Evolutionary conservation across 2,113 vertebrate species (phyloP).

Genomic region (Oreochromis niloticus): DNA sequence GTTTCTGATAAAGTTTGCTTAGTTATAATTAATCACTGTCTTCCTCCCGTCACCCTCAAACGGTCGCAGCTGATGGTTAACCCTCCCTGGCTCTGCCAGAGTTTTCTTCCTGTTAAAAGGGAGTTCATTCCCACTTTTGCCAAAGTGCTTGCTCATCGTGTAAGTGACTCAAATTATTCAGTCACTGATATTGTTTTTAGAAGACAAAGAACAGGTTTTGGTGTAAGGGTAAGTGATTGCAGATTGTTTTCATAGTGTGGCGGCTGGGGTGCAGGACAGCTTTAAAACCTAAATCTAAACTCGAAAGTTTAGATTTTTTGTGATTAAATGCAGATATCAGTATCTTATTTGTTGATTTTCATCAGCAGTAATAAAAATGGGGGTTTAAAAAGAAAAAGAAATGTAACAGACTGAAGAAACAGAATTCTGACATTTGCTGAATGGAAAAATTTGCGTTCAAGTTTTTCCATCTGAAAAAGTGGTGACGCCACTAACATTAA

Average conservation of each 20-base stretch:
- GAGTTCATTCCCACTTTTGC: background rate
- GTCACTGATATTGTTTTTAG: fast-evolving
- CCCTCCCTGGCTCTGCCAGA: background rate
- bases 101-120: background rate
- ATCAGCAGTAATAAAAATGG: background rate
- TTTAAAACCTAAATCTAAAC: background rate
- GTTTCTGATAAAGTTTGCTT: background rate
- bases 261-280: background rate
- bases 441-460: background rate
- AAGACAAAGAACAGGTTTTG: background rate
- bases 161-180: background rate
- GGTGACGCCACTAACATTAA: background rate
- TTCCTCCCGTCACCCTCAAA: background rate
- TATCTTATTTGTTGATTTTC: background rate
- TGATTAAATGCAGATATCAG: background rate
- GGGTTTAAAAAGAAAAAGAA: background rate
- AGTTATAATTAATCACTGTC: background rate
- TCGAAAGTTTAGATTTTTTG: background rate
- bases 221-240: background rate
- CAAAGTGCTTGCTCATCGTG: background rate
- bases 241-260: background rate
- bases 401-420: background rate
- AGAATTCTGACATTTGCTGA: fast-evolving
- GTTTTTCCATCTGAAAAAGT: background rate
- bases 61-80: fast-evolving